A percentile compares a stretch with the other conserved stretches of the same genome.
Evolutionary conservation across 2,113 vertebrate species (phyloP).

Genomic region (Pampusana beccarii): DNA sequence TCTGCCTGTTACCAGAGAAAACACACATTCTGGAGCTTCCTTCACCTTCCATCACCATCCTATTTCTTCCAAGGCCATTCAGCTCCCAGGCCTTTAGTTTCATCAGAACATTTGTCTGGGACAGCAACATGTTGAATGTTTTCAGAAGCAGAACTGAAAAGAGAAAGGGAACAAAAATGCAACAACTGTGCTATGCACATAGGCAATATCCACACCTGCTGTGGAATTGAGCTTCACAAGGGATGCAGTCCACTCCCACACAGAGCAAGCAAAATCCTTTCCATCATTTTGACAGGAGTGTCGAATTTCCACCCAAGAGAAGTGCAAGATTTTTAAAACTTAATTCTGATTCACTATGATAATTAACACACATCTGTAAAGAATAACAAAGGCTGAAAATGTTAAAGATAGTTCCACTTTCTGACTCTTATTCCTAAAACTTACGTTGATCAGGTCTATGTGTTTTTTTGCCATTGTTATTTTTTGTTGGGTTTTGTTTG

Average conservation of each 20-base stretch:
- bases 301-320: neutral
- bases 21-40: neutral
- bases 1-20: neutral
- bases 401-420: neutral
- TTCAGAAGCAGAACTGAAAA: neutral
- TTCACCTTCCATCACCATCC: neutral
- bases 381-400: neutral
- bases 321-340: neutral
- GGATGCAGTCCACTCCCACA: neutral
- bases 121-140: neutral
- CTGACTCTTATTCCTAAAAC: neutral
- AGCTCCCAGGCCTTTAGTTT: neutral
- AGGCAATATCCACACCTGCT: neutral
- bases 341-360: neutral
- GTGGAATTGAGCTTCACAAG: neutral
- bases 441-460: neutral
- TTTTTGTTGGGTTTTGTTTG: no score
- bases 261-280: neutral
- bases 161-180: neutral
- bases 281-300: neutral
- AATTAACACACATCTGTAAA: neutral
- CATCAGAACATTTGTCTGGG: neutral
- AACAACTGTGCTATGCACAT: neutral
- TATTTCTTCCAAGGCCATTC: neutral
- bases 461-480: fast-evolving